A percentile compares a stretch with the other conserved stretches of the same genome.
These are phyloP conservation scores for Ctenomys sociabilis DNA, from an alignment of 2,113 vertebrate species.

Conservation along the genomic window DNA sequence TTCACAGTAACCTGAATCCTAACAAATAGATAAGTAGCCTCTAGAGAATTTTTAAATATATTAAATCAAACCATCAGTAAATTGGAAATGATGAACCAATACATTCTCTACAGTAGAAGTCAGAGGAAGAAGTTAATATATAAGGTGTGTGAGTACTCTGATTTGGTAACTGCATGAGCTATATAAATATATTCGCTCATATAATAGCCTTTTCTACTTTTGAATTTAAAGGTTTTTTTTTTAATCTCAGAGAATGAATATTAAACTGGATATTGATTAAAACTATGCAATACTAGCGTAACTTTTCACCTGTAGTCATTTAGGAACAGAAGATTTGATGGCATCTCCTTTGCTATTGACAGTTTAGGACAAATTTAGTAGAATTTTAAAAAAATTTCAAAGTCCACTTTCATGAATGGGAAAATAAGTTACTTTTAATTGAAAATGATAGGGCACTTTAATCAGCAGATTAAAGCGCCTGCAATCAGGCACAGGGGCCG, in stretches of 20 bases:
- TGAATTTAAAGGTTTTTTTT: background rate
- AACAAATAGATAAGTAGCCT: background rate
- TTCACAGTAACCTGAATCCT: background rate
- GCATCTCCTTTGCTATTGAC: background rate
- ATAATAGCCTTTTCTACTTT: conserved; percentile 27
- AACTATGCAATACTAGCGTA: background rate
- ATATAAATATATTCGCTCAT: background rate
- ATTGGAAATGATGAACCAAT: background rate
- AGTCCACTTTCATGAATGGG: background rate
- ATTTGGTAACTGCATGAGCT: background rate
- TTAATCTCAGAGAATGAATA: background rate
- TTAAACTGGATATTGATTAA: conserved; percentile 39
- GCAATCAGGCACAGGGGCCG: no score
- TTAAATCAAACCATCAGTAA: conserved; percentile 12
- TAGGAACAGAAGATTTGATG: background rate
- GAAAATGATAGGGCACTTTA: no score
- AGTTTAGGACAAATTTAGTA: background rate
- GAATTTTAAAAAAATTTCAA: background rate
- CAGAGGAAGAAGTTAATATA: background rate
- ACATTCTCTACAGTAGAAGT: background rate
- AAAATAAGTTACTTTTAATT: conserved; percentile 43
- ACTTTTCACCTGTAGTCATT: conserved; percentile 7
- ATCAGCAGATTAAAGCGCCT: no score
- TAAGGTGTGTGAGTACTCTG: background rate
- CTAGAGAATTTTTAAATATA: background rate